Evolutionary conservation across 2,888 invertebrate species (phyloP), one percentile per base, ranked within the genome.

Genomic region (Synergus umbraculus): DNA sequence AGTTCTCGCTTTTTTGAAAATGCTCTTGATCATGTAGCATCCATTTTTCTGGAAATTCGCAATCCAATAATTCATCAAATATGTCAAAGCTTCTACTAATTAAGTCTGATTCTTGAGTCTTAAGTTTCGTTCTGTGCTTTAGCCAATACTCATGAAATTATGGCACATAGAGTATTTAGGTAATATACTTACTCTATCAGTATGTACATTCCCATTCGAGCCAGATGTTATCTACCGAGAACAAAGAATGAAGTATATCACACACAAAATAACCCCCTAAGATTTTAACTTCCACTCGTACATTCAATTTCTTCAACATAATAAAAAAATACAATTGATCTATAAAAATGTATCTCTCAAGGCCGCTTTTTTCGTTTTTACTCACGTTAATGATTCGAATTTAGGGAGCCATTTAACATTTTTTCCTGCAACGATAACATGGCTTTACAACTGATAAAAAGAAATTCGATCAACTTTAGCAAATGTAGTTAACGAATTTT

Each of bases 151-250:
- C 86, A 88, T 89, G 87, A 87, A 87, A 88, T 86, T 88, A 87
- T 88, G 87, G 85, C 87, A 88, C 89, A 89, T 88, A 89, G 89
- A 89, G 85, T 89, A 89, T 87, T 58, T 89, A 89, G 87, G 88
- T 89, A 88, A 88, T 88, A 89, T 90, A 90, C 90, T 90, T 90
- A 90, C 90, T 90, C 89, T 90, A 90, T 90, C 89, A 89, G 89
- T 89, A 89, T 90, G 89, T 89, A 90, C 86, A 90, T 90, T 90
- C 90, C 90, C 90, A 90, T 89, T 89, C 89, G 90, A 89, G 89
- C 90, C 90, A 90, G 89, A 89, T 89, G 90, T 90, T 88, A 90
- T 90, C 90, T 90, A 90, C 88, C 89, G 89, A 90, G 88, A 90
- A 89, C 88, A 89, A 88, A 91, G 87, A 90, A 90, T 87, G 73